These are phyloP conservation scores for Sebastes kiyomatsui DNA, from an alignment of 2,797 vertebrate species.

Conservation along the genomic window DNA sequence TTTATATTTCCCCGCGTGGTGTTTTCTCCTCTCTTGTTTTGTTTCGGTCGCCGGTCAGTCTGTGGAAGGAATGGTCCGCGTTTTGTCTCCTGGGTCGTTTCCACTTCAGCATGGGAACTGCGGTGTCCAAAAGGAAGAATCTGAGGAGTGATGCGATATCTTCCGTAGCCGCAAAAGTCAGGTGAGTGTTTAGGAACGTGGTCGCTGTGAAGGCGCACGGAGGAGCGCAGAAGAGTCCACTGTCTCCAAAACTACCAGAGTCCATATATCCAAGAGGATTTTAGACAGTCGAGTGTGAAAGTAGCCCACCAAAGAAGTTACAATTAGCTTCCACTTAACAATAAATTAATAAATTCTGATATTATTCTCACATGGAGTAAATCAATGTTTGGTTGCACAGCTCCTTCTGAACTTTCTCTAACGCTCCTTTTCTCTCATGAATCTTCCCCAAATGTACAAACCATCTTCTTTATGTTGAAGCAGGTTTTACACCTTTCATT, in stretches of 20 bases:
- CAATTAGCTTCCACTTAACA: background rate
- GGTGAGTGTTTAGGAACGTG: slow-evolving; percentile 81
- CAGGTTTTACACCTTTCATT: background rate
- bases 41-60: slow-evolving; percentile 17
- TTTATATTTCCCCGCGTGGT: background rate
- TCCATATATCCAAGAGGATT: background rate
- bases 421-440: background rate
- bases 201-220: background rate
- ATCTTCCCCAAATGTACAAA: background rate
- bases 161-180: slow-evolving; percentile 95
- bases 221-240: background rate
- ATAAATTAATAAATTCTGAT: background rate
- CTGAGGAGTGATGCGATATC: slow-evolving; percentile 93
- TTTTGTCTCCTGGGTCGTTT: slow-evolving; percentile 72
- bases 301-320: too few relatives aligned
- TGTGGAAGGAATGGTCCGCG: slow-evolving; percentile 81
- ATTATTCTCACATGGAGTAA: background rate
- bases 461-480: too few relatives aligned
- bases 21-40: background rate
- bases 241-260: background rate
- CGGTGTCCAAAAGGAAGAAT: slow-evolving; percentile 94
- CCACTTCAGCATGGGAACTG: slow-evolving; percentile 92
- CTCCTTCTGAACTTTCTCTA: too few relatives aligned
- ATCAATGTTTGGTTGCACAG: background rate
- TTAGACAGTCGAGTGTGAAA: background rate